These are phyloP conservation scores for Megamerina dolium DNA, from an alignment of 2,888 invertebrate species.

Conservation along the genomic window DNA sequence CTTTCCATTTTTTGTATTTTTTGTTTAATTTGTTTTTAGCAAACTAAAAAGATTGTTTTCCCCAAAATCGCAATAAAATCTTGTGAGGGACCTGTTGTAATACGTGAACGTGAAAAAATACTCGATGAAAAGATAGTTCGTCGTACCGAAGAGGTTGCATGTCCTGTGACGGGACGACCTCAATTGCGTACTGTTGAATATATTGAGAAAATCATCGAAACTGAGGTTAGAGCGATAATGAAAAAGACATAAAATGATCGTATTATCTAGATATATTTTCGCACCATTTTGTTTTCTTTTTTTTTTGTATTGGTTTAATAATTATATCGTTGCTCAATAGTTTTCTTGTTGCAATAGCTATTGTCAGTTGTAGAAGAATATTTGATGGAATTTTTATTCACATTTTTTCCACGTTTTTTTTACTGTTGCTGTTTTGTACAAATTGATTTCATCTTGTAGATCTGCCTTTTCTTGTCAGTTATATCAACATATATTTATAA, in stretches of 20 bases:
- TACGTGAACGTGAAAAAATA: slow-evolving; percentile 84
- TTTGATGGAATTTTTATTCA: no score
- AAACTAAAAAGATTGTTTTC: slow-evolving; percentile 53
- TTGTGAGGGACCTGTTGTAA: slow-evolving; percentile 73
- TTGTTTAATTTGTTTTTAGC: slow-evolving; percentile 23
- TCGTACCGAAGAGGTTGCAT: slow-evolving; percentile 82
- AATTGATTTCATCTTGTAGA: no score
- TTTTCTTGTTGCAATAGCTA: not conserved
- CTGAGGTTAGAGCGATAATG: slow-evolving; percentile 65
- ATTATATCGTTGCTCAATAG: not conserved
- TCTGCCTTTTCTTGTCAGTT: no score
- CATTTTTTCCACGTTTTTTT: no score
- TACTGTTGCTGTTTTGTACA: no score
- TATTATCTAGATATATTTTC: not conserved
- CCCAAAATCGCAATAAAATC: slow-evolving; percentile 85
- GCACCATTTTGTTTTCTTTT: not conserved
- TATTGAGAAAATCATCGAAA: slow-evolving; percentile 92
- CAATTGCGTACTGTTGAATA: slow-evolving; percentile 87
- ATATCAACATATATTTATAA: no score
- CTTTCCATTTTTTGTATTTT: slow-evolving; percentile 17
- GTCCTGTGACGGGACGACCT: slow-evolving; percentile 78
- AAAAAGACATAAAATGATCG: no score
- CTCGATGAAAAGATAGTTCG: slow-evolving; percentile 81
- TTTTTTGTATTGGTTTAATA: not conserved
- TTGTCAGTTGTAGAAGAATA: not conserved